Percentiles rank a stretch among this genome's conserved stretches.
phyloP scores from a whole-genome alignment of 2,113 vertebrate species.

The Aramus guarauna region DNA sequence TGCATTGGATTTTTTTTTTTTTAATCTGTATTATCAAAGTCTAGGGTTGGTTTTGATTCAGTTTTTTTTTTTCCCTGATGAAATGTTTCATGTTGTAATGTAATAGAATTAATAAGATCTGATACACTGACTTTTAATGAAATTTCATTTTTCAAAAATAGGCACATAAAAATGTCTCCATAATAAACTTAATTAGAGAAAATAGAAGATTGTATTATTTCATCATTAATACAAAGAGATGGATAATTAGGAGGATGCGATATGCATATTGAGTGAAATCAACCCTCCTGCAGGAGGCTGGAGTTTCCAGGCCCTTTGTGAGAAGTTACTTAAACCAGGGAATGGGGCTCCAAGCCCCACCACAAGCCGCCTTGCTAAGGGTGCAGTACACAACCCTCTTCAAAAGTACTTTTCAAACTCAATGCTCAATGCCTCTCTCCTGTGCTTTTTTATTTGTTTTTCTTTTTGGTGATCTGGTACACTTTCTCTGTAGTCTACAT shows the following conservation, averaged over 20 bases:
- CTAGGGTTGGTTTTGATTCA: slow-evolving; percentile 65
- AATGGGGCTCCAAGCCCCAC: neutral
- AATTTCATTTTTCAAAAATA: slow-evolving; percentile 79
- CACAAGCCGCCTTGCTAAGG: neutral
- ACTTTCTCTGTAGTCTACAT: neutral
- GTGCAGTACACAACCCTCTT: neutral
- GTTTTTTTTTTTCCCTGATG: slow-evolving; percentile 54
- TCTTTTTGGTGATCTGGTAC: neutral
- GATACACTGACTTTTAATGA: slow-evolving; percentile 77
- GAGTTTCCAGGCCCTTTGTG: neutral
- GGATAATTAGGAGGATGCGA: slow-evolving; percentile 72
- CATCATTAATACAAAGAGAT: slow-evolving; percentile 75
- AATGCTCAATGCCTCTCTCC: neutral
- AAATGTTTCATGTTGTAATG: slow-evolving; percentile 73
- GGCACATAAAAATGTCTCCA: slow-evolving; percentile 73
- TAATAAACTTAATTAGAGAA: slow-evolving; percentile 82
- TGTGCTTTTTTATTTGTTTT: neutral
- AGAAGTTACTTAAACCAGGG: neutral
- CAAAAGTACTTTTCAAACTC: neutral
- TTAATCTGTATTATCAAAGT: slow-evolving; percentile 68
- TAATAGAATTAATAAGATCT: slow-evolving; percentile 78
- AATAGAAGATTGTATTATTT: slow-evolving; percentile 78
- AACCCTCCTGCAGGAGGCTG: slow-evolving; percentile 28
- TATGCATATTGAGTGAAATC: slow-evolving; percentile 58
- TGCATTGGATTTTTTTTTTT: slow-evolving; percentile 6